These are phyloP conservation scores for Drosophila demipolita DNA, from an alignment of 2,888 invertebrate species.

Conservation along the genomic window DNA sequence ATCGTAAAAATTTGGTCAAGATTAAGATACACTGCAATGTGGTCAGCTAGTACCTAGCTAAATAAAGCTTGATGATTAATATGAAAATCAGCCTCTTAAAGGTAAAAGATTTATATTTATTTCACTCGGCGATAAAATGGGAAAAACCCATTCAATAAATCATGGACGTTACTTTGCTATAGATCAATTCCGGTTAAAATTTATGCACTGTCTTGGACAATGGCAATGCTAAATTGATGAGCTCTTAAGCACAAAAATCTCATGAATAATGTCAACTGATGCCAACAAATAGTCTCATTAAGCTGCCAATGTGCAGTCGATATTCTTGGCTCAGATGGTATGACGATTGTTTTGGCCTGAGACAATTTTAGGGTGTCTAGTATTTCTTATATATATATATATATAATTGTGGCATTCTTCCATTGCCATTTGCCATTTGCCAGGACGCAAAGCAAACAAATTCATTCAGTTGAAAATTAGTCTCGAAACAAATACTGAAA, in stretches of 20 bases:
- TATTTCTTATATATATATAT: slow-evolving; percentile 1
- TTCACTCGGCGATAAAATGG: neutral
- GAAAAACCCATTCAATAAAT: slow-evolving; percentile 22
- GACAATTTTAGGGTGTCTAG: neutral
- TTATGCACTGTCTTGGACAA: slow-evolving; percentile 5
- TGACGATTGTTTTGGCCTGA: neutral
- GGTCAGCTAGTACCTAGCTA: neutral
- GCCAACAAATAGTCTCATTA: slow-evolving; percentile 52
- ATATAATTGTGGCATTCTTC: neutral
- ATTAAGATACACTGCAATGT: neutral
- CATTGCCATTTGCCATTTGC: neutral
- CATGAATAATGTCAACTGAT: slow-evolving; percentile 59
- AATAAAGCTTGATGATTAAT: slow-evolving; percentile 2
- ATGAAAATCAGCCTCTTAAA: neutral
- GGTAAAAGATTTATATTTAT: slow-evolving; percentile 3
- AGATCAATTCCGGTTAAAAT: slow-evolving; percentile 37
- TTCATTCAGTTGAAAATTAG: neutral
- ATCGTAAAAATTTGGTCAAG: neutral
- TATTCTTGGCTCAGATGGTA: slow-evolving; percentile 11
- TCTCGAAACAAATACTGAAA: neutral
- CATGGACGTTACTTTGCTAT: slow-evolving; percentile 13
- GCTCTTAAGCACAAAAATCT: slow-evolving; percentile 11
- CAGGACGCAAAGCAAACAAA: neutral
- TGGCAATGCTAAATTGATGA: neutral
- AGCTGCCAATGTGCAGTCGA: slow-evolving; percentile 37